Base-by-base conservation (phyloP, 2,888 invertebrate genomes). In the Machimus atricapillus region DNA sequence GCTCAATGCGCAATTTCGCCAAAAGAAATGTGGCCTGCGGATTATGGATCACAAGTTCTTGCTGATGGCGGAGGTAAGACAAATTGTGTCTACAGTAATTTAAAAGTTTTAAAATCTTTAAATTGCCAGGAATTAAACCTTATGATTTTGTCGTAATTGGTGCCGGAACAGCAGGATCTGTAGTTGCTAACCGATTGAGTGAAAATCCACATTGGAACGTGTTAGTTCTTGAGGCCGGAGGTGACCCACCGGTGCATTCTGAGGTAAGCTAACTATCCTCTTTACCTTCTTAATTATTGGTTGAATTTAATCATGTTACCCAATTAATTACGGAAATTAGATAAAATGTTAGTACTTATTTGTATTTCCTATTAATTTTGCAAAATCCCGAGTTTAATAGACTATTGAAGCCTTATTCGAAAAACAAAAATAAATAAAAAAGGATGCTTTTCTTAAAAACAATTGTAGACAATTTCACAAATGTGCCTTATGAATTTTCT, bases 21-120 rank as follows among this genome's bases (percentile, higher is more conserved):
- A 0, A 92, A 93, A 77, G 91, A 92, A 14, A 89, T 93, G 23
- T 95, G 95, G 93, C 95, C 95, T 0, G 90, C 89, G 9, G 94
- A 95, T 88, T 90, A 89, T 89, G 90, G 89, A 1, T 34, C 40
- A 5, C 86, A 89, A 73, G 87, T 88, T n/a, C 76, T 86, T 31
- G 34, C 76, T 66, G 34, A 82, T 52, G 58, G 79, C 23, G 46
- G 58, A 12, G 66, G 86, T 86, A 23, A 79, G 19, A 16, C 2
- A 34, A 37, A 43, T 27, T 83, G 16, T 34, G 3, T 23, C 8
- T 16, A 2, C 2, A 16, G 31, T 0, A n/a, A 1, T 52, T 8
- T n/a, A 66, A 83, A 83, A 8, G 12, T 9, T 46, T 16, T 46
- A 66, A 66, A 31, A 34, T 34, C n/a, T 16, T 31, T 6, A n/a